Percentiles rank a stretch among this genome's conserved stretches.
Evolutionary conservation across 2,113 vertebrate genomes (phyloP).

Genomic region (Prolemur simus): DNA sequence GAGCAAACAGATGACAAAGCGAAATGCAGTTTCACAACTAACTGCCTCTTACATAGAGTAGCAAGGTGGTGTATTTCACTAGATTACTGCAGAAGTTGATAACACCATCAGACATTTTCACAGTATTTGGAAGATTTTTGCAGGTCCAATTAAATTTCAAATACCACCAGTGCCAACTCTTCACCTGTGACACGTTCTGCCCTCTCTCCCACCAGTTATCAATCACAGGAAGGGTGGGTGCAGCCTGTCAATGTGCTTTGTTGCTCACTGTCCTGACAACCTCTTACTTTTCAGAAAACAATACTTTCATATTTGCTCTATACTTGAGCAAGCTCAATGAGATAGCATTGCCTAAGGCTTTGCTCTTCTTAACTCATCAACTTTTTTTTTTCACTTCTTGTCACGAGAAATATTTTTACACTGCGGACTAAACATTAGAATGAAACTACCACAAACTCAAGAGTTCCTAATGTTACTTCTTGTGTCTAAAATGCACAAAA

Average conservation of each 20-base stretch:
- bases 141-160: constrained; percentile 34
- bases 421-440: constrained; percentile 16
- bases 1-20: constrained; percentile 67
- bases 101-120: background rate
- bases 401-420: constrained; percentile 21
- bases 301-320: background rate
- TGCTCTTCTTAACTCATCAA: constrained; percentile 20
- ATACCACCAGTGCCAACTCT: constrained; percentile 28
- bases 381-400: background rate
- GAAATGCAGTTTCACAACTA: constrained; percentile 65
- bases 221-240: constrained; percentile 80
- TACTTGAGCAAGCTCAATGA: constrained; percentile 36
- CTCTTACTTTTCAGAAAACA: constrained; percentile 69
- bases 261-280: constrained; percentile 67
- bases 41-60: constrained; percentile 42
- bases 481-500: constrained; percentile 38
- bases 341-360: constrained; percentile 13
- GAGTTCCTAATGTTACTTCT: constrained; percentile 27
- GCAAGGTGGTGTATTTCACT: constrained; percentile 36
- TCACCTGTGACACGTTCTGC: background rate
- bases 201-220: background rate
- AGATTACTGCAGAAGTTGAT: constrained; percentile 33
- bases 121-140: background rate
- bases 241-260: constrained; percentile 29
- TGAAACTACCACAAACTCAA: constrained; percentile 45